Conservation (phyloP, 2,797 vertebrate genomes). For the Cynodonichthys magdalenae region DNA sequence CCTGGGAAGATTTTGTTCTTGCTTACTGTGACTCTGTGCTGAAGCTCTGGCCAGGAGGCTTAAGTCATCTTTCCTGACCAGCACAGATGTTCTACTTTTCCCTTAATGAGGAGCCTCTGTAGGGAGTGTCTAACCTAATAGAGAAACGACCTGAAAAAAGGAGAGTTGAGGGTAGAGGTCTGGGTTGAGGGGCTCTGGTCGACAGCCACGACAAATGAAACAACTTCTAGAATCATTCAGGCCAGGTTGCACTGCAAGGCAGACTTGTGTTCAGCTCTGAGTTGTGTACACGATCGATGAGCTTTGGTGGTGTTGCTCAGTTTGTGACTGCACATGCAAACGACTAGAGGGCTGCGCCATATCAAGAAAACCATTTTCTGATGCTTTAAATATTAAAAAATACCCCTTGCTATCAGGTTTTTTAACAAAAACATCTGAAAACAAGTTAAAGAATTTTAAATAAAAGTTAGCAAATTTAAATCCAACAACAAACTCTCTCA, state of each 20-base stretch:
- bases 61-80: constrained; percentile 69
- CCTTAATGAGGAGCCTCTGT: constrained; percentile 73
- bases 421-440: too few species aligned
- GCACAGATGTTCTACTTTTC: constrained; percentile 77
- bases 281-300: neutral
- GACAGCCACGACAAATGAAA: constrained; percentile 70
- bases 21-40: constrained; percentile 37
- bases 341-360: too few species aligned
- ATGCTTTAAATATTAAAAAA: too few species aligned
- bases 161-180: constrained; percentile 56
- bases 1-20: constrained; percentile 59
- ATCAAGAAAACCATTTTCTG: neutral
- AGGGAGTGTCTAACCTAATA: constrained; percentile 68
- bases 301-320: neutral
- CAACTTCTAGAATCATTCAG: constrained; percentile 36
- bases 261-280: constrained; percentile 16
- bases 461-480: too few species aligned
- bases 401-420: neutral
- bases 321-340: constrained; percentile 9
- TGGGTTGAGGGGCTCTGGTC: constrained; percentile 55
- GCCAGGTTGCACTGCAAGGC: constrained; percentile 27
- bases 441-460: too few species aligned
- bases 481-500: too few species aligned
- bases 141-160: constrained; percentile 70
- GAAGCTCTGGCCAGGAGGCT: constrained; percentile 65